A percentile compares a stretch with the other conserved stretches of the same genome.
Evolutionary conservation across 2,797 vertebrate species (phyloP).

Genomic region (Leptodactylus fallax): DNA sequence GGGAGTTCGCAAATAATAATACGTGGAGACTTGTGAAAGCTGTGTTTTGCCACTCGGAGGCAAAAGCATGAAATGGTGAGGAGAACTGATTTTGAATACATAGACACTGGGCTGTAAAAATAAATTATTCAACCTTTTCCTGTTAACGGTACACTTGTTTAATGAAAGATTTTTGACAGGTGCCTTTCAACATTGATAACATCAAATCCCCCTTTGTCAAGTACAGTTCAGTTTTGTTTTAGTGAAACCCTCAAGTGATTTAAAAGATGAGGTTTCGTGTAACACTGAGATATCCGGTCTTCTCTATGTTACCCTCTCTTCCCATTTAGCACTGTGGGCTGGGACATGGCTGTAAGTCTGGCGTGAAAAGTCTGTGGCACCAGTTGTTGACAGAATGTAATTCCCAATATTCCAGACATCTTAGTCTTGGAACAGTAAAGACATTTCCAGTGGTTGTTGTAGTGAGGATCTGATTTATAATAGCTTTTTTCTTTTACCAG

Average conservation of each 20-base stretch:
- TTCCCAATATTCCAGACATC: neutral
- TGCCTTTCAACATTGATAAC: constrained; percentile 17
- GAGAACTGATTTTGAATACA: neutral
- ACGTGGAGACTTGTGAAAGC: neutral
- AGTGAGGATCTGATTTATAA: neutral
- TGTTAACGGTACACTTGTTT: constrained; percentile 16
- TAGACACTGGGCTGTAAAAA: neutral
- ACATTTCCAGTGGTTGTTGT: neutral
- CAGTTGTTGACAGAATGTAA: constrained; percentile 4
- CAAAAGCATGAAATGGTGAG: neutral
- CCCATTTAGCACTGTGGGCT: neutral
- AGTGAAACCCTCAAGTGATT: neutral
- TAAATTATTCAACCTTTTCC: neutral
- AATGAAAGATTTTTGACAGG: constrained; percentile 17
- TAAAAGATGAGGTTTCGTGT: neutral
- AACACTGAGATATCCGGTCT: neutral
- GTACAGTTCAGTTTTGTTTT: neutral
- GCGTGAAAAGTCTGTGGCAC: neutral
- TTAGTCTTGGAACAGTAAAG: neutral
- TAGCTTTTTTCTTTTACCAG: constrained; percentile 70
- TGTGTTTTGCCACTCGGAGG: neutral
- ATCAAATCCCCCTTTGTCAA: constrained; percentile 15
- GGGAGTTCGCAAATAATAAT: neutral
- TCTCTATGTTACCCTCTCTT: neutral
- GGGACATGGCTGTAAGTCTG: neutral